Conservation (phyloP, 2,888 invertebrate species). For the Lasioglossum zephyrum region DNA sequence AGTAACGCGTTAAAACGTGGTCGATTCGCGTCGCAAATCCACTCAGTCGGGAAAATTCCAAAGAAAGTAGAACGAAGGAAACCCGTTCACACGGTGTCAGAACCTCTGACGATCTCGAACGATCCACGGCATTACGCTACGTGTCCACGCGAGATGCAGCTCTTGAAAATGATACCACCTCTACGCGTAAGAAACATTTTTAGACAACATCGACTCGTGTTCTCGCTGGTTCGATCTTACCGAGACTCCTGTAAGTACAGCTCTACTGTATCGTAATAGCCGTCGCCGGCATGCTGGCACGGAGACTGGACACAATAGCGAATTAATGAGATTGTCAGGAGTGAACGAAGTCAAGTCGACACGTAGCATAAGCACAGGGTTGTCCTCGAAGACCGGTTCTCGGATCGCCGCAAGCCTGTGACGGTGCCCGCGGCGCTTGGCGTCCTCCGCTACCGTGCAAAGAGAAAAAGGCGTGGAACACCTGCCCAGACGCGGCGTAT, state of each 20-base stretch:
- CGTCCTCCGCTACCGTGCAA: slow-evolving; percentile 21
- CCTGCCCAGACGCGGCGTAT: slow-evolving; percentile 51
- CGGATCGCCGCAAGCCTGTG: slow-evolving; percentile 39
- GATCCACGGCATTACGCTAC: slow-evolving; percentile 15
- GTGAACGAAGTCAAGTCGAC: neutral
- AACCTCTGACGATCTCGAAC: slow-evolving; percentile 44
- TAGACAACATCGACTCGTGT: neutral
- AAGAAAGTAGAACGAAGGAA: slow-evolving; percentile 44
- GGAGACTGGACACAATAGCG: neutral
- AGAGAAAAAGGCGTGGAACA: slow-evolving; percentile 31
- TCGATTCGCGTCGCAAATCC: slow-evolving; percentile 10
- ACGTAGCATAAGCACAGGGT: slow-evolving; percentile 19
- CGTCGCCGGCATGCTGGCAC: neutral
- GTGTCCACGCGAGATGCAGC: neutral
- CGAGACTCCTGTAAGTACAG: no score
- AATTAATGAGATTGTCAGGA: neutral
- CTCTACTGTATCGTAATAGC: neutral
- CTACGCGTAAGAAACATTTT: neutral
- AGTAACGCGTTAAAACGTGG: neutral
- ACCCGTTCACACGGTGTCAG: slow-evolving; percentile 50
- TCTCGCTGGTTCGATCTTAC: neutral
- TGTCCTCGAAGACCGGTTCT: slow-evolving; percentile 66
- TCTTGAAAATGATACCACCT: neutral
- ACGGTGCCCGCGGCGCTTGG: neutral
- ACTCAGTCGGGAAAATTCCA: slow-evolving; percentile 22